Base-by-base conservation (phyloP, 2,113 vertebrate species). In the Chaetops frenatus region DNA sequence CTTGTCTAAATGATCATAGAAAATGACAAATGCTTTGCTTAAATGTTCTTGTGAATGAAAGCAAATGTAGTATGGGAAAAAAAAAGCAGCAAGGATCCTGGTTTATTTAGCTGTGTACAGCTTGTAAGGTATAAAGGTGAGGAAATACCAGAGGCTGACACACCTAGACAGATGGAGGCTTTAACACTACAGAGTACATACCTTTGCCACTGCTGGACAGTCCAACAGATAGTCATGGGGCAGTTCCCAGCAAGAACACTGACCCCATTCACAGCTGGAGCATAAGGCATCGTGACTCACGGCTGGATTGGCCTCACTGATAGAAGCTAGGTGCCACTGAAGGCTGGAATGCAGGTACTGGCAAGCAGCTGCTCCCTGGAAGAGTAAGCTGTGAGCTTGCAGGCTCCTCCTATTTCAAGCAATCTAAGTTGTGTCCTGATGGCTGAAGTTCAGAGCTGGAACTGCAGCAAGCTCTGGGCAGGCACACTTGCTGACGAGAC, bases 51-150 rank as follows among this genome's bases (percentile, higher is more conserved):
- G 44, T 35, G 60, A 48, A 84, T 70, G 60, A 81, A 14, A 78
- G 65, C 22, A 92, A 73, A 92, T 60, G 14, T 67, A 56, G 24
- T 33, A n/a, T 54, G 44, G 51, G 35, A 36, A 79, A 91, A 77
- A 36, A 79, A 91, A 77, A n/a, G 0, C 35, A 67, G 51, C 53
- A 84, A 71, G 51, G 66, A 69, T 93, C 53, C 50, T 61, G 36
- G 25, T 88, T 95, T 94, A 72, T 92, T 77, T 64, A 86, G 71
- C 51, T 83, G 67, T 84, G 84, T 86, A 80, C 33, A 92, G 51
- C 51, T 95, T 92, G 66, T 74, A 85, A 81, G 79, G 72, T 96
- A 81, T 76, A 96, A 95, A 97, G 86, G 82, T 93, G 69, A 96
- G 92, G 93, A 96, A 96, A 90, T 93, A 81, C 72, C 79, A 95